Percentiles rank a stretch among this genome's conserved stretches.
Conservation (phyloP, 2,113 vertebrate species). For the Eolophus roseicapilla region DNA sequence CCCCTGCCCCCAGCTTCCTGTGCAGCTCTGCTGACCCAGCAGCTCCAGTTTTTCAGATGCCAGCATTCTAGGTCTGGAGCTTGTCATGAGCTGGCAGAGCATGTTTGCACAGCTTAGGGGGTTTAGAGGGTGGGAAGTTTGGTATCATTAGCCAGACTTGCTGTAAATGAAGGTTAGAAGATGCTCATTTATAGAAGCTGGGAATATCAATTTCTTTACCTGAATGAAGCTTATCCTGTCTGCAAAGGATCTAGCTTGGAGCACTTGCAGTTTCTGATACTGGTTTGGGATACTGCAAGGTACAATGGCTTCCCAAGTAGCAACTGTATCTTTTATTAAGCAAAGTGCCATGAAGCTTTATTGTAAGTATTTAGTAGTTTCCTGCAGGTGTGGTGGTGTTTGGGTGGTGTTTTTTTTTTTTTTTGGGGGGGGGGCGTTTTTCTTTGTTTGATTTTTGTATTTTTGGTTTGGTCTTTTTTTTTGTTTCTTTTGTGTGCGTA, state of each 20-base stretch:
- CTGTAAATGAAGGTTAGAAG: background rate
- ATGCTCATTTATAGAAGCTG: no score
- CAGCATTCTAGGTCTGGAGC: fast-evolving
- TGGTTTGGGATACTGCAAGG: background rate
- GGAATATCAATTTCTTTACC: background rate
- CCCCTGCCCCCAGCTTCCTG: background rate
- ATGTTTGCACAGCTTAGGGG: background rate
- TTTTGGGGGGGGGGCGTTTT: fast-evolving
- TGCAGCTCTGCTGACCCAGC: background rate
- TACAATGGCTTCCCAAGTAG: background rate
- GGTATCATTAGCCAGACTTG: fast-evolving
- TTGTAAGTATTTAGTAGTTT: background rate
- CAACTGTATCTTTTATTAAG: background rate
- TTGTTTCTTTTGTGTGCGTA: no score
- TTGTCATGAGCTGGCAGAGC: background rate
- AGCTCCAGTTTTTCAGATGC: background rate
- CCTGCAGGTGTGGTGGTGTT: background rate
- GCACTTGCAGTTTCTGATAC: background rate
- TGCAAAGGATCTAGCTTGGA: background rate
- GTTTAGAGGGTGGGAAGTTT: background rate
- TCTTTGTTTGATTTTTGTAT: no score
- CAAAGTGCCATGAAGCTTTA: background rate
- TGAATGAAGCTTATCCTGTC: background rate
- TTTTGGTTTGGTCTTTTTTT: no score
- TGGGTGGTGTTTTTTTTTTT: background rate